Evolutionary conservation across 2,797 vertebrate species (phyloP).

Genomic region (Antrozous pallidus): DNA sequence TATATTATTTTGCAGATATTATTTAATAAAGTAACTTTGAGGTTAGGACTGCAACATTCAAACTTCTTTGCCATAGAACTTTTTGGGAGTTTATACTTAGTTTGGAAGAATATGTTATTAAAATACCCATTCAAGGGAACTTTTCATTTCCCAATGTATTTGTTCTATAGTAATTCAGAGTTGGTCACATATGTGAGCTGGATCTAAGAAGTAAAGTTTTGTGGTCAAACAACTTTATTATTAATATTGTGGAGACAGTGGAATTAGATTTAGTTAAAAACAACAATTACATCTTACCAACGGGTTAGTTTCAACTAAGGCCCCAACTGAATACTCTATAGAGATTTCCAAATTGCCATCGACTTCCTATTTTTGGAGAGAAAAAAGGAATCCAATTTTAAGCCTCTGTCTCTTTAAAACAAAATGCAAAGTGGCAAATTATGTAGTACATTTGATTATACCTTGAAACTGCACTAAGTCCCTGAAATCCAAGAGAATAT

Average conservation of each 20-base stretch:
- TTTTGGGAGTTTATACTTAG: not conserved
- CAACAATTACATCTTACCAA: not conserved
- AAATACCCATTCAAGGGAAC: constrained; percentile 11
- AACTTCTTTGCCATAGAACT: constrained; percentile 19
- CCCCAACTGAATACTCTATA: constrained; percentile 18
- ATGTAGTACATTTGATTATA: constrained; percentile 69
- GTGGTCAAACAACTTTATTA: constrained; percentile 11
- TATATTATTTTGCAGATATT: not conserved
- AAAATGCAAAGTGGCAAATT: constrained; percentile 53
- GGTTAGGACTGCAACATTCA: not conserved
- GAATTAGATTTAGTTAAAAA: not conserved
- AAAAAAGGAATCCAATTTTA: constrained; percentile 51
- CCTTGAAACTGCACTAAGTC: constrained; percentile 61
- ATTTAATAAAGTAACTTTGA: constrained; percentile 10
- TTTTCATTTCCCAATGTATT: constrained; percentile 11
- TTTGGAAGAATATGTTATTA: constrained; percentile 8
- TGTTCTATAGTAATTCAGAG: not conserved
- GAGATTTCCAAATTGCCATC: constrained; percentile 26
- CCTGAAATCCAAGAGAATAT: constrained; percentile 58
- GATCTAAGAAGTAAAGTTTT: constrained; percentile 42
- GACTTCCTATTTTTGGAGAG: constrained; percentile 43
- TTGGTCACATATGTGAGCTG: not conserved
- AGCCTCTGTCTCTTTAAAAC: constrained; percentile 71
- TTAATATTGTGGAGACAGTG: not conserved
- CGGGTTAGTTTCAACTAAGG: not conserved